Conservation (phyloP, 2,888 invertebrate genomes). For the Macaria notata region DNA sequence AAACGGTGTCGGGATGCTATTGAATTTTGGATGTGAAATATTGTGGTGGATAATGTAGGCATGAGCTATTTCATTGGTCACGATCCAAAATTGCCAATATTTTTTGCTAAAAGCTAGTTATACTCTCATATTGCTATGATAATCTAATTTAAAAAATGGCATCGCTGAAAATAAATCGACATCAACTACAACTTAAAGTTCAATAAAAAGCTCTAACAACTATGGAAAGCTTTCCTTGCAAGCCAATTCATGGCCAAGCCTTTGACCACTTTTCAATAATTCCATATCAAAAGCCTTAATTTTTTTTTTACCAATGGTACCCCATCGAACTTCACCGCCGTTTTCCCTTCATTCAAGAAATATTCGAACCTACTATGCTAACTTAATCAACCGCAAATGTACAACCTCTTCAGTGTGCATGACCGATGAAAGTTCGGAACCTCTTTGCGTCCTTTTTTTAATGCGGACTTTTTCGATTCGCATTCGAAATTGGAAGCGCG, state of each 20-base stretch:
- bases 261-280: too few relatives aligned
- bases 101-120: not conserved
- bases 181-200: too few relatives aligned
- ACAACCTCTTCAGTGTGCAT: conserved; percentile 14
- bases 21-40: conserved; percentile 36
- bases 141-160: too few relatives aligned
- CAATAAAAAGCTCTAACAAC: too few relatives aligned
- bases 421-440: conserved; percentile 16
- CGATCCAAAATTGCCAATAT: not conserved
- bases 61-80: conserved; percentile 4
- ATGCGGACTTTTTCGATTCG: conserved; percentile 11
- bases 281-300: not conserved
- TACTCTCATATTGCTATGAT: too few relatives aligned
- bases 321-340: not conserved
- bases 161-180: too few relatives aligned
- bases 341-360: conserved; percentile 1
- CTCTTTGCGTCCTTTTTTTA: conserved; percentile 23
- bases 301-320: not conserved
- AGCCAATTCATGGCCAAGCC: too few relatives aligned
- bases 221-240: too few relatives aligned
- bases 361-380: conserved; percentile 1
- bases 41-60: conserved; percentile 16
- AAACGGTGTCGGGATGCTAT: conserved; percentile 42
- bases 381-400: conserved; percentile 10
- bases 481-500: conserved; percentile 50